Evolutionary conservation across 2,797 vertebrate genomes (phyloP).

Genomic region (Catamblyrhynchus diadema): DNA sequence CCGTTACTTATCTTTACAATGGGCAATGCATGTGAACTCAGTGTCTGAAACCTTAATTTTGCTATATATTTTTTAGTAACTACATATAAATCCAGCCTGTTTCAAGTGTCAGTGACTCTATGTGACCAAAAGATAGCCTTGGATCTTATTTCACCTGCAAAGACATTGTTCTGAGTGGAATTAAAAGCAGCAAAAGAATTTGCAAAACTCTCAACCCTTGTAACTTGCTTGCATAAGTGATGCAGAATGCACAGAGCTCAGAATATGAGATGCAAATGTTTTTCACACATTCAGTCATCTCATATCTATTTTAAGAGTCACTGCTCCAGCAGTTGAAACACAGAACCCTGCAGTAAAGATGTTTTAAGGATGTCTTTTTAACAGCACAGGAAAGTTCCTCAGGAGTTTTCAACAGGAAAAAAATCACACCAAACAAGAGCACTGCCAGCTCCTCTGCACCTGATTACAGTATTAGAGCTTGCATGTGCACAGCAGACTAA

Average conservation of each 20-base stretch:
- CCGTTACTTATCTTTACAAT: constrained; percentile 77
- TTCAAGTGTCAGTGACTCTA: constrained; percentile 44
- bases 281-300: constrained; percentile 31
- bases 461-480: background rate
- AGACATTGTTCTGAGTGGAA: background rate
- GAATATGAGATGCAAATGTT: constrained; percentile 27
- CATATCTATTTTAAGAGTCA: constrained; percentile 23
- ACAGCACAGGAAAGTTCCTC: background rate
- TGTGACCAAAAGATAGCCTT: constrained; percentile 16
- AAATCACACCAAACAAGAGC: background rate
- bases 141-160: constrained; percentile 35
- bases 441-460: background rate
- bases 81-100: constrained; percentile 66
- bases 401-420: background rate
- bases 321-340: constrained; percentile 1
- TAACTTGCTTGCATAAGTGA: background rate
- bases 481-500: background rate
- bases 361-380: background rate
- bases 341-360: background rate
- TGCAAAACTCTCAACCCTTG: background rate
- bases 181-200: background rate
- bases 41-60: constrained; percentile 60
- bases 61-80: constrained; percentile 74
- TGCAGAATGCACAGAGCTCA: background rate
- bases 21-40: constrained; percentile 34